Percentiles rank a stretch among this genome's conserved stretches.
Evolutionary conservation across 2,888 invertebrate genomes (phyloP).

Genomic region (Acrobasis repandana): DNA sequence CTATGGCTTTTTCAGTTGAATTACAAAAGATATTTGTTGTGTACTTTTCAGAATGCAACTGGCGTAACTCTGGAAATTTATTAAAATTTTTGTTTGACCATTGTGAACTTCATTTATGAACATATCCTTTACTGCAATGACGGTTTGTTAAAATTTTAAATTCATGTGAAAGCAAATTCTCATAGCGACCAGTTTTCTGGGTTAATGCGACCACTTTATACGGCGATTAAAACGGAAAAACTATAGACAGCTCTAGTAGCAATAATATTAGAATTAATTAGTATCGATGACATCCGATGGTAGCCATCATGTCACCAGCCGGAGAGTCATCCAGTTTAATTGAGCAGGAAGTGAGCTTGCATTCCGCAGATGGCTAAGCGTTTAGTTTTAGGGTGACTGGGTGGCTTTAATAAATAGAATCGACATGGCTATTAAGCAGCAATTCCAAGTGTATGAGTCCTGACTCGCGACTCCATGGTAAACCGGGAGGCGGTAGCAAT

Average conservation of each 20-base stretch:
- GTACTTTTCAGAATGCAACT: too few species aligned
- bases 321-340: constrained; percentile 61
- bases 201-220: neutral
- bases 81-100: neutral
- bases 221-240: constrained; percentile 10
- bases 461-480: too few species aligned
- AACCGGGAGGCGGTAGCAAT: too few species aligned
- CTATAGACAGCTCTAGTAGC: neutral
- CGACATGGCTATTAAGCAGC: constrained; percentile 17
- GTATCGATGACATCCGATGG: constrained; percentile 3
- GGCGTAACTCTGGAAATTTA: too few species aligned
- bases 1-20: too few species aligned
- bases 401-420: constrained; percentile 29
- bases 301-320: constrained; percentile 30
- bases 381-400: constrained; percentile 54
- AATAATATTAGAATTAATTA: constrained; percentile 9
- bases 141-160: neutral
- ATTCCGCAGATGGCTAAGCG: constrained; percentile 64
- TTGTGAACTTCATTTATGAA: neutral
- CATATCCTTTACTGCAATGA: neutral
- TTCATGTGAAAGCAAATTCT: neutral
- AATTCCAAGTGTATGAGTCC: too few species aligned
- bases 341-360: constrained; percentile 74
- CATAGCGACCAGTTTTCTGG: constrained; percentile 1
- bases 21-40: too few species aligned